Evolutionary conservation across 2,113 vertebrate genomes (phyloP).

Genomic region (Urocolius indicus): DNA sequence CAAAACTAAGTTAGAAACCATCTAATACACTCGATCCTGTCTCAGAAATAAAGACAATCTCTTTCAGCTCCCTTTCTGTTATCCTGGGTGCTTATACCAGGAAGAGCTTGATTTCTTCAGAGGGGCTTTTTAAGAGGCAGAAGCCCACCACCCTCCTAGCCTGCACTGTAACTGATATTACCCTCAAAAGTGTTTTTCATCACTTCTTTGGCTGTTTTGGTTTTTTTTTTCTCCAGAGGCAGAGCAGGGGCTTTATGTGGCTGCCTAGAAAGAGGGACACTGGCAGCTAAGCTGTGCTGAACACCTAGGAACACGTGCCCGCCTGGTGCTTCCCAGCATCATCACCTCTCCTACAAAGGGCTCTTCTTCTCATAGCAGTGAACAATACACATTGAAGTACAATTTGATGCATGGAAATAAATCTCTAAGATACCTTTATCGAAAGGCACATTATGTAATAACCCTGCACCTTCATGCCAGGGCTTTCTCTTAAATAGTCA

Average conservation of each 20-base stretch:
- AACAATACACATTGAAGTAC: neutral
- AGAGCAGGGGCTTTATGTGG: neutral
- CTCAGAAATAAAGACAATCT: neutral
- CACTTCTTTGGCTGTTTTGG: neutral
- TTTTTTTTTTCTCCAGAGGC: neutral
- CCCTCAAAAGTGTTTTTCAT: neutral
- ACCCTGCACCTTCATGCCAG: neutral
- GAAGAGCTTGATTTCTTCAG: neutral
- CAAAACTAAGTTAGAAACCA: neutral
- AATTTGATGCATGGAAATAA: neutral
- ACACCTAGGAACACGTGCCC: accelerated
- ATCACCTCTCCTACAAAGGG: accelerated
- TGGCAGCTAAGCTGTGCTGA: accelerated
- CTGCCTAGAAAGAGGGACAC: too few relatives aligned
- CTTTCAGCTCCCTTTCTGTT: neutral
- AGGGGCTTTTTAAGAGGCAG: neutral
- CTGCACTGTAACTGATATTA: neutral
- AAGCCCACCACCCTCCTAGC: neutral
- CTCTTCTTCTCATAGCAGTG: accelerated
- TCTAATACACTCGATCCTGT: neutral
- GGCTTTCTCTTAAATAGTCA: neutral
- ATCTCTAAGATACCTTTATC: neutral
- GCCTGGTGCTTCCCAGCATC: neutral
- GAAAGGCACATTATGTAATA: neutral
- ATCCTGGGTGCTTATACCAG: neutral